Conservation (phyloP, 2,797 vertebrate species). For the Falco naumanni region DNA sequence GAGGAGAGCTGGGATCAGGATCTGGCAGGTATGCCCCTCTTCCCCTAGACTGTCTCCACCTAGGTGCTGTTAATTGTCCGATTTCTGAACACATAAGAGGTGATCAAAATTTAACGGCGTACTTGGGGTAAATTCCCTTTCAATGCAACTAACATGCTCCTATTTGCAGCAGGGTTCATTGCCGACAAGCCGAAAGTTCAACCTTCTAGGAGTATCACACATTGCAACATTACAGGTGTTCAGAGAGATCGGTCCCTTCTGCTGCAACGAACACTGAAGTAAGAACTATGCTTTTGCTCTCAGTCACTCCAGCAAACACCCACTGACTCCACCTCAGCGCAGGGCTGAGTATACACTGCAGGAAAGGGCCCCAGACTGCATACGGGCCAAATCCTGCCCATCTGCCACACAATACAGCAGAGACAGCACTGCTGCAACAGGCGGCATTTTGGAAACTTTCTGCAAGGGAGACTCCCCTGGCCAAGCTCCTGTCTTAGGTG, state of each 20-base stretch:
- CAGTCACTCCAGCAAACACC: neutral
- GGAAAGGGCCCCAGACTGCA: neutral
- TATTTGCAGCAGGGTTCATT: neutral
- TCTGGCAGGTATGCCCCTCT: neutral
- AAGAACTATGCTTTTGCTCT: neutral
- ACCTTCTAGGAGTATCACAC: conserved; percentile 7
- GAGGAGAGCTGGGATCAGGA: neutral
- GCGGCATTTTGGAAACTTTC: neutral
- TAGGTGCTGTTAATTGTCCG: neutral
- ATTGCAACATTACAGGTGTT: neutral
- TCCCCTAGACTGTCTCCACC: neutral
- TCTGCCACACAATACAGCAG: neutral
- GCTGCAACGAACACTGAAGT: neutral
- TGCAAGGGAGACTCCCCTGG: neutral
- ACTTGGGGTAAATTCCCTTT: neutral
- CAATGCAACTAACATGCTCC: neutral
- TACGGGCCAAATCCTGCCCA: neutral
- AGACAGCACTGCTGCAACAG: accelerated
- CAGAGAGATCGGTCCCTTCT: neutral
- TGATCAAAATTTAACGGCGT: neutral
- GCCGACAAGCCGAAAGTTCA: neutral
- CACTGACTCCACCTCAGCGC: neutral
- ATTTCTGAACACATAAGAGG: neutral
- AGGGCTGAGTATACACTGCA: neutral
- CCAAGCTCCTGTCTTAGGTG: neutral